Evolutionary conservation across 2,888 invertebrate species (phyloP).

Genomic region (Drosophila falleni): DNA sequence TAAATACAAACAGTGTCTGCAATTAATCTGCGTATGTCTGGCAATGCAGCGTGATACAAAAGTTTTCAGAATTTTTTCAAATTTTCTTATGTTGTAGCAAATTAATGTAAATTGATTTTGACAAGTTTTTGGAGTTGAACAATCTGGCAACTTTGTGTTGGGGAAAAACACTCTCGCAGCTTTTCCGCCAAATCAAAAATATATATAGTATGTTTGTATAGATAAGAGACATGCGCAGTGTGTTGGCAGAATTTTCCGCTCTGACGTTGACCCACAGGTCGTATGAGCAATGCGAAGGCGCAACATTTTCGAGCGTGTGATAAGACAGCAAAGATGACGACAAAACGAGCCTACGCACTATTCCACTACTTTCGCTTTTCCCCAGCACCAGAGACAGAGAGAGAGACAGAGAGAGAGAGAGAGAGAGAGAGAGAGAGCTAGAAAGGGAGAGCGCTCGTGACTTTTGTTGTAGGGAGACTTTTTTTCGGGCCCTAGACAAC

Average conservation of each 20-base stretch:
- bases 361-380: conserved; percentile 60
- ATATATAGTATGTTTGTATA: not conserved
- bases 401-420: conserved; percentile 7
- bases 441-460: not conserved
- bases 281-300: conserved; percentile 70
- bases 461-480: conserved; percentile 34
- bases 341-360: conserved; percentile 52
- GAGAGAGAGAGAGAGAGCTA: not conserved
- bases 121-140: conserved; percentile 6
- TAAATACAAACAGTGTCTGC: conserved; percentile 1
- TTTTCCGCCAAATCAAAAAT: conserved; percentile 37
- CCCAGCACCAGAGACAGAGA: not conserved
- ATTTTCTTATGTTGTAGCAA: not conserved
- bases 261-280: conserved; percentile 66
- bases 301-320: conserved; percentile 76
- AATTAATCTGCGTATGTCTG: not conserved
- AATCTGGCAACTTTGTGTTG: conserved; percentile 64
- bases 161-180: conserved; percentile 66
- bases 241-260: conserved; percentile 1
- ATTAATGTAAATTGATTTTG: conserved; percentile 7
- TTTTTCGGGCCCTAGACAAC: conserved; percentile 67
- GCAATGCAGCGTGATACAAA: not conserved
- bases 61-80: no score
- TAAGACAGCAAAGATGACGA: conserved; percentile 59
- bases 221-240: conserved; percentile 57